Evolutionary conservation across 1,140 invertebrate genomes (phyloP).

Genomic region (Microplitis mediator): DNA sequence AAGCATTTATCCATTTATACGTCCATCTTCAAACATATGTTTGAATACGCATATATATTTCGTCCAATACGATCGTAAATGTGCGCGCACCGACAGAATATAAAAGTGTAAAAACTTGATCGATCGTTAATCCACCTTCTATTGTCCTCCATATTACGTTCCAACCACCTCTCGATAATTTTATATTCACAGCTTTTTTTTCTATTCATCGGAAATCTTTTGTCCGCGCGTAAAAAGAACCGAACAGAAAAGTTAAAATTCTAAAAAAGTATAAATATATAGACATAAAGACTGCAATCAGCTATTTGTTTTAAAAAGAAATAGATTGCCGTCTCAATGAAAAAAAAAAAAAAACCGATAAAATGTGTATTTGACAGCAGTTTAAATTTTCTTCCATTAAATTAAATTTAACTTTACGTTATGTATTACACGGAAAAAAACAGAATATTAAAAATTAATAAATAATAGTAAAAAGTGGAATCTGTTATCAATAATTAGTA

Average conservation of each 20-base stretch:
- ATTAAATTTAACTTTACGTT: too few relatives aligned
- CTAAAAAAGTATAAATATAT: neutral
- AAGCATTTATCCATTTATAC: too few relatives aligned
- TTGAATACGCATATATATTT: neutral
- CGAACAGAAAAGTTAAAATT: neutral
- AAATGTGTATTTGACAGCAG: too few relatives aligned
- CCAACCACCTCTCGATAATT: conserved; percentile 21
- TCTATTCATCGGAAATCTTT: conserved; percentile 7
- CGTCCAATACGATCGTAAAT: neutral
- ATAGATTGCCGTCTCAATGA: too few relatives aligned
- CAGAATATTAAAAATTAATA: too few relatives aligned
- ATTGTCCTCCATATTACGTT: conserved; percentile 14
- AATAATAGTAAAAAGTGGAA: too few relatives aligned
- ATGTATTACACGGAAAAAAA: too few relatives aligned
- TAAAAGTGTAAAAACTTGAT: neutral
- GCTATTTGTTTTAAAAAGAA: neutral
- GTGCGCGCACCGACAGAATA: too few relatives aligned
- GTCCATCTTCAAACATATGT: too few relatives aligned
- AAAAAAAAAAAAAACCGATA: too few relatives aligned
- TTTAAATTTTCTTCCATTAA: too few relatives aligned
- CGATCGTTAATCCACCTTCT: conserved; percentile 21
- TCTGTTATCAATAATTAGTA: too few relatives aligned
- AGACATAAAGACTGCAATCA: conserved; percentile 10
- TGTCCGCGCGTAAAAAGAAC: conserved; percentile 1
- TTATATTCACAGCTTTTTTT: conserved; percentile 17